Percentiles rank a stretch among this genome's conserved stretches.
These are phyloP conservation scores for Drosophila takahashii DNA, from an alignment of 1,140 invertebrate species.

Conservation along the genomic window DNA sequence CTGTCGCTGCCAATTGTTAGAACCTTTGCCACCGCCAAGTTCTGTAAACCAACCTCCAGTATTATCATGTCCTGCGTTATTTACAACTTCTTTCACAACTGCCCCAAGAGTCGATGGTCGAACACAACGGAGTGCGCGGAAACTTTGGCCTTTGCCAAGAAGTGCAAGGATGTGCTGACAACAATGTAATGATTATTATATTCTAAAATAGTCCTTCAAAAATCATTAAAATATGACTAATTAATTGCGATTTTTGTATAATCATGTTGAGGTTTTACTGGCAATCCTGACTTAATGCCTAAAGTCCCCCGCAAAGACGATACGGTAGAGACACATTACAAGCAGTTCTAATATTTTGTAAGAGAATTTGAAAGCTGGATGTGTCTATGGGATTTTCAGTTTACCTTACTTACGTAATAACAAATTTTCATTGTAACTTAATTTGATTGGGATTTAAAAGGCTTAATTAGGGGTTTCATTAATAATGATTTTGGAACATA, in stretches of 20 bases:
- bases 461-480: too few relatives aligned
- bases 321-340: too few relatives aligned
- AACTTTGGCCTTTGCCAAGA: constrained; percentile 57
- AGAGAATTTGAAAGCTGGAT: too few relatives aligned
- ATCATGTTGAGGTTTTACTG: too few relatives aligned
- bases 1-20: constrained; percentile 40
- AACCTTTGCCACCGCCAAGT: constrained; percentile 22
- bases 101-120: constrained; percentile 63
- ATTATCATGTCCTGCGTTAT: constrained; percentile 69
- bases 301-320: too few relatives aligned
- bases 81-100: constrained; percentile 67
- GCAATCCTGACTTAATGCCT: too few relatives aligned
- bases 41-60: constrained; percentile 57
- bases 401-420: too few relatives aligned
- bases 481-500: too few relatives aligned
- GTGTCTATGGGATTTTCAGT: too few relatives aligned
- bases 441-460: too few relatives aligned
- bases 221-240: not conserved
- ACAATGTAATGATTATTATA: constrained; percentile 43
- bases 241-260: not conserved
- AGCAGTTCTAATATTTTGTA: too few relatives aligned
- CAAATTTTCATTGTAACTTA: too few relatives aligned
- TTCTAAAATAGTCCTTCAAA: not conserved
- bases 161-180: constrained; percentile 69
- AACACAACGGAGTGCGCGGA: constrained; percentile 64